Evolutionary conservation across 2,797 vertebrate genomes (phyloP).

Genomic region (Acipenser ruthenus): DNA sequence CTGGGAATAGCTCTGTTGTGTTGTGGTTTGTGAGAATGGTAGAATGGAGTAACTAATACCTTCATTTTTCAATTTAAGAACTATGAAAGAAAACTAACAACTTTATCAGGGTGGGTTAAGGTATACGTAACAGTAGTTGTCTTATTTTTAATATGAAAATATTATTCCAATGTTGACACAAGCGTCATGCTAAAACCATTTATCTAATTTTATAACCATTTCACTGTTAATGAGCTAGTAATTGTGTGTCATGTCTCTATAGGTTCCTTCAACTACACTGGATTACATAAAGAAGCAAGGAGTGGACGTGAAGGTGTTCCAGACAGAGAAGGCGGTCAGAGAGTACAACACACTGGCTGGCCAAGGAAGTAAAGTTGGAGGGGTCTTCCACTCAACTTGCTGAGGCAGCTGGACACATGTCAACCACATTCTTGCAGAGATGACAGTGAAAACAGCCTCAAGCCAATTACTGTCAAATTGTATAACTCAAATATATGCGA

Average conservation of each 20-base stretch:
- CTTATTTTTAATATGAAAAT: not conserved
- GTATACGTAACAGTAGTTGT: not conserved
- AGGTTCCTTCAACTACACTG: conserved; percentile 79
- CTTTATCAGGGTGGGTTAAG: too few relatives aligned
- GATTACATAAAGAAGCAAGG: conserved; percentile 73
- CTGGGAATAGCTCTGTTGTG: too few relatives aligned
- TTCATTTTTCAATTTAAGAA: too few relatives aligned
- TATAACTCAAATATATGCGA: not conserved
- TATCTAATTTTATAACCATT: too few relatives aligned
- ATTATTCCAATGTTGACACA: too few relatives aligned
- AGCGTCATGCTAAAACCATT: too few relatives aligned
- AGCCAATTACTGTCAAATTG: not conserved
- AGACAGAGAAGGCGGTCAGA: conserved; percentile 76
- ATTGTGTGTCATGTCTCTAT: not conserved
- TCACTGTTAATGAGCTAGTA: too few relatives aligned
- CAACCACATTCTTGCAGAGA: not conserved
- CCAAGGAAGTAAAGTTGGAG: conserved; percentile 73
- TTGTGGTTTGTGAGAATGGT: too few relatives aligned
- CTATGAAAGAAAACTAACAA: too few relatives aligned
- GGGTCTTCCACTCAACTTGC: conserved; percentile 90
- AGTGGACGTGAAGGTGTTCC: conserved; percentile 68
- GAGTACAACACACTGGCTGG: conserved; percentile 78
- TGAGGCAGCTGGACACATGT: conserved; percentile 40
- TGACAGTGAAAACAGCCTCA: not conserved
- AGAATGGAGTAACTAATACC: too few relatives aligned